These are phyloP conservation scores for Phrynosoma platyrhinos DNA, from an alignment of 2,113 vertebrate genomes.

Conservation along the genomic window DNA sequence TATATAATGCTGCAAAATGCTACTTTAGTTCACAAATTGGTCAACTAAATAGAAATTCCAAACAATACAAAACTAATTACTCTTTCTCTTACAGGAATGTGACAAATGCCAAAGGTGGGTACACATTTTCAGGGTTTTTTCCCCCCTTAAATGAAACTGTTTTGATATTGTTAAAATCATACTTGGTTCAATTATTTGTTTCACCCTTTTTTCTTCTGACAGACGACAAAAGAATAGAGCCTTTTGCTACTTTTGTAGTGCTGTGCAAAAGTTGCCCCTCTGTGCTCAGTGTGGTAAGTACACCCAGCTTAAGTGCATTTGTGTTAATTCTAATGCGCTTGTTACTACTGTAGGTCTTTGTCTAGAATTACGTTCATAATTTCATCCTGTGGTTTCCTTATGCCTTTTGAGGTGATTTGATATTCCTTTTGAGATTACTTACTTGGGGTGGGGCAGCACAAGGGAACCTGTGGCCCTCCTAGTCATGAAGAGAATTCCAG, in stretches of 20 bases:
- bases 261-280: constrained; percentile 93
- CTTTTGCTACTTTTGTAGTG: constrained; percentile 97
- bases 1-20: neutral
- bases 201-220: constrained; percentile 41
- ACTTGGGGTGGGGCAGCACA: neutral
- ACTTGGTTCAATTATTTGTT: constrained; percentile 51
- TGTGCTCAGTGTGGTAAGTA: constrained; percentile 98
- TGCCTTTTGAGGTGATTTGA: neutral
- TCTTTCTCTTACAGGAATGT: constrained; percentile 87
- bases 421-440: too few species aligned
- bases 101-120: constrained; percentile 97
- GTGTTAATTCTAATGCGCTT: neutral
- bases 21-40: neutral
- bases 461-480: too few species aligned
- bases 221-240: constrained; percentile 97
- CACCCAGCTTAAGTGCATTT: neutral
- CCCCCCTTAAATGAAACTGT: constrained; percentile 11
- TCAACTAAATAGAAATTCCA: neutral
- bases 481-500: too few species aligned
- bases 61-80: constrained; percentile 20
- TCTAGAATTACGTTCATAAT: neutral
- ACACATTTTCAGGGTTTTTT: constrained; percentile 22
- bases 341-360: neutral
- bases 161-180: neutral
- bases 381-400: neutral